Conservation (phyloP, 1,140 invertebrate species). For the Drosophila ambigua region DNA sequence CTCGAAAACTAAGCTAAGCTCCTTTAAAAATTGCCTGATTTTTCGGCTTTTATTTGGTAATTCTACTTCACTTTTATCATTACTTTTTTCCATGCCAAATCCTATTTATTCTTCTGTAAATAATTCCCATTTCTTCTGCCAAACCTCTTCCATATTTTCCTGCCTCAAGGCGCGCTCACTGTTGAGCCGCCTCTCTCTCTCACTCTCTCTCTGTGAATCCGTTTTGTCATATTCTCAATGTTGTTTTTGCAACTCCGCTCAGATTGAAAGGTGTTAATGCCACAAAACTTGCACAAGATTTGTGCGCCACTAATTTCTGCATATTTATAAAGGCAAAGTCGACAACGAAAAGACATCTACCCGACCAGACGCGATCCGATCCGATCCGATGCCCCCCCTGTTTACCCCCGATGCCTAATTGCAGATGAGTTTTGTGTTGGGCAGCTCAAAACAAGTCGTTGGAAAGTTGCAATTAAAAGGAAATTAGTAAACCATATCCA, state of each 20-base stretch:
- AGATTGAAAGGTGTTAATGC: constrained; percentile 81
- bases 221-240: constrained; percentile 56
- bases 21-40: no score
- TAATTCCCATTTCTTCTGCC: no score
- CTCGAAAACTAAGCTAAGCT: no score
- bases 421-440: constrained; percentile 46
- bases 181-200: not conserved
- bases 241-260: constrained; percentile 52
- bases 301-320: constrained; percentile 75
- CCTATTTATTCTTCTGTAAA: no score
- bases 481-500: constrained; percentile 64
- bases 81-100: no score
- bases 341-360: constrained; percentile 66
- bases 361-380: not conserved
- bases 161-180: not conserved
- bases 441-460: constrained; percentile 53
- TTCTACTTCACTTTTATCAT: no score
- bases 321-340: constrained; percentile 74
- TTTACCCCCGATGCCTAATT: constrained; percentile 34
- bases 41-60: no score
- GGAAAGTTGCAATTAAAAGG: constrained; percentile 68
- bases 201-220: not conserved
- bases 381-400: no score
- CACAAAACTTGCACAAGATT: constrained; percentile 78
- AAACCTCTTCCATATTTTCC: no score